Base-by-base conservation (phyloP, 2,113 vertebrate genomes). In the Oryzias javanicus region DNA sequence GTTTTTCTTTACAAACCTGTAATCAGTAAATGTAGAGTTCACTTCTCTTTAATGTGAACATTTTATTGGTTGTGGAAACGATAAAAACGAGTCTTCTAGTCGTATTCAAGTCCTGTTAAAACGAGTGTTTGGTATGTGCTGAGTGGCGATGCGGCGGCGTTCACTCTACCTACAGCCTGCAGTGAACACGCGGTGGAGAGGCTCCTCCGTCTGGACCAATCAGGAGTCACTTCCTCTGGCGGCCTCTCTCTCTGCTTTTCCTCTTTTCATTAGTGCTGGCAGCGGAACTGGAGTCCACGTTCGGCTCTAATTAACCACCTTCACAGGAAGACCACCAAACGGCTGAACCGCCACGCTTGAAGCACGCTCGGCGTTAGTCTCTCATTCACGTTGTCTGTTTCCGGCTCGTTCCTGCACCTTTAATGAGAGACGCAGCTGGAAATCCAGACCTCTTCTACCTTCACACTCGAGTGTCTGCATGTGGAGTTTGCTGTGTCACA, bases 301-400 rank as follows among this genome's bases (percentile, higher is more conserved):
- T 95, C 93, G 94, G 90, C 89, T 88, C 92, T 94, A 94, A 95
- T 95, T 94, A 95, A 94, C 89, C 78, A 89, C 89, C 91, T 91
- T 93, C 89, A 88, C 75, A 87, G 74, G 74, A 84, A 80, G 88
- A 90, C 86, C 89, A 91, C 89, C 89, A 89, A 86, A 89, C 89
- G 85, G 86, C 91, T 90, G 89, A 89, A 91, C 92, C 90, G 91
- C 92, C 92, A 94, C 91, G 91, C 93, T 92, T 87, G 69, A 75
- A 76, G 79, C 81, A 78, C 80, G 57, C 84, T 86, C 83, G 61
- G 65, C 84, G 79, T 77, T 61, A 68, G 72, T 55, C 67, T 69
- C 63, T 48, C 59, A 58, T 74, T 74, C 64, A 40, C 19, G 65
- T 42, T 70, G 64, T 35, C 22, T 49, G n/a, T 40, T 72, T 15